phyloP scores from a whole-genome alignment of 2,113 vertebrate species.

The Enhydra lutris region DNA sequence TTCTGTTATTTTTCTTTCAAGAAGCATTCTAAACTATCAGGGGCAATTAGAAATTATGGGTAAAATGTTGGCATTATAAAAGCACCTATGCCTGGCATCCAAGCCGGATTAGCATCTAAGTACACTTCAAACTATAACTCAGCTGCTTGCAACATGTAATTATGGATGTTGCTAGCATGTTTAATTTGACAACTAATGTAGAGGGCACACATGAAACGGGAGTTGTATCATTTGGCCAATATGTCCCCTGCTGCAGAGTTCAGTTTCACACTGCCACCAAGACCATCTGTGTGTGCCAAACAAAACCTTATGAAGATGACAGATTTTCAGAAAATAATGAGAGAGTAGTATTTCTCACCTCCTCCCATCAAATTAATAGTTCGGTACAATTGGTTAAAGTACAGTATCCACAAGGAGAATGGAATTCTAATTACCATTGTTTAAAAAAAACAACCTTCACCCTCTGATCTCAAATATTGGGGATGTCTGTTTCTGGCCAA shows the following conservation, averaged over 20 bases:
- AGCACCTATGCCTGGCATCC: slow-evolving; percentile 25
- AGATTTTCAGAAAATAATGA: slow-evolving; percentile 18
- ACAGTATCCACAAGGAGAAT: neutral
- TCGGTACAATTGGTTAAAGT: slow-evolving; percentile 42
- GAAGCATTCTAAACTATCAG: slow-evolving; percentile 25
- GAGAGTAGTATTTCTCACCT: neutral
- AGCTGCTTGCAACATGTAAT: slow-evolving; percentile 70
- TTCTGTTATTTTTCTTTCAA: slow-evolving; percentile 34
- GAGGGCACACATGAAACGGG: slow-evolving; percentile 61
- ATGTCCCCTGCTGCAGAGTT: neutral
- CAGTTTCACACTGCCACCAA: neutral
- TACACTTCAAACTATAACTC: slow-evolving; percentile 65
- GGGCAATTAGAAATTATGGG: slow-evolving; percentile 23
- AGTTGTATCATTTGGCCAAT: slow-evolving; percentile 56
- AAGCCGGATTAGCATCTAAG: slow-evolving; percentile 74
- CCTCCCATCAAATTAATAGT: neutral
- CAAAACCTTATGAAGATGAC: slow-evolving; percentile 27
- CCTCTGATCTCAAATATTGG: neutral
- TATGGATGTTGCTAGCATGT: slow-evolving; percentile 66
- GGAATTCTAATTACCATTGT: slow-evolving; percentile 10
- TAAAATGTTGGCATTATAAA: slow-evolving; percentile 33
- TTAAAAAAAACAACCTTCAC: neutral
- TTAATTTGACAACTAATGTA: slow-evolving; percentile 72
- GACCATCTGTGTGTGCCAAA: slow-evolving; percentile 31
- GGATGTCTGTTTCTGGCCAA: neutral